Base-by-base conservation (phyloP, 2,888 invertebrate genomes). In the Himalopsyche tibetana region DNA sequence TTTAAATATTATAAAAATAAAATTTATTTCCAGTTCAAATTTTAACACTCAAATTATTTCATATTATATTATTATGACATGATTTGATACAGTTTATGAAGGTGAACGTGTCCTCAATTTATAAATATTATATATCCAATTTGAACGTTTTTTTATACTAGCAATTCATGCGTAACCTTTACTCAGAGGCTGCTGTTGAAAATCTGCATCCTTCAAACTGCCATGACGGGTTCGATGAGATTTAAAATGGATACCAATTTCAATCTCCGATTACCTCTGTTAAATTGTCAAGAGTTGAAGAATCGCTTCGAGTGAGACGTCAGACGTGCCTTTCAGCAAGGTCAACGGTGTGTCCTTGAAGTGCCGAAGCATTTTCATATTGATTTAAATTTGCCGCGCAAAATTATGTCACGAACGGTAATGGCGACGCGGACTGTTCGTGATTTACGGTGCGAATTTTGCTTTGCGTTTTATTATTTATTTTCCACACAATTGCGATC, bases 401-500 rank as follows among this genome's bases (percentile, higher is more conserved):
- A 38, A 85, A 85, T 85, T 85, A 85, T 82, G 84, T 84, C 84
- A 84, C 56, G 84, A 63, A 42, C 84, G 84, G 55, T 81, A 63
- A n/a, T 81, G 38, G 56, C 56, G 80, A 80, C 42, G 81, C 55
- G 28, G 81, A 84, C 56, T 63, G 56, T 42, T 28, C 81, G 45
- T 81, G 81, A 81, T 69, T 84, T 80, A 84, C 63, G 79, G 40
- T 80, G 28, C 63, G 63, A 63, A 63, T 63, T 63, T 63, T 63
- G 63, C 63, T 63, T n/a, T 63, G 28, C 63, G 63, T 63, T 63
- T 63, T 63, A 63, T 19, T 63, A 63, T 63, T 63, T 63, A 63
- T 63, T 63, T 63, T 63, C 63, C 63, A 63, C 19, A 63, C 63
- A 63, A 63, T 63, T 63, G 63, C 63, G 63, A 63, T 63, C 63